phyloP scores from a whole-genome alignment of 2,113 vertebrate species.

The Polypterus bichir region DNA sequence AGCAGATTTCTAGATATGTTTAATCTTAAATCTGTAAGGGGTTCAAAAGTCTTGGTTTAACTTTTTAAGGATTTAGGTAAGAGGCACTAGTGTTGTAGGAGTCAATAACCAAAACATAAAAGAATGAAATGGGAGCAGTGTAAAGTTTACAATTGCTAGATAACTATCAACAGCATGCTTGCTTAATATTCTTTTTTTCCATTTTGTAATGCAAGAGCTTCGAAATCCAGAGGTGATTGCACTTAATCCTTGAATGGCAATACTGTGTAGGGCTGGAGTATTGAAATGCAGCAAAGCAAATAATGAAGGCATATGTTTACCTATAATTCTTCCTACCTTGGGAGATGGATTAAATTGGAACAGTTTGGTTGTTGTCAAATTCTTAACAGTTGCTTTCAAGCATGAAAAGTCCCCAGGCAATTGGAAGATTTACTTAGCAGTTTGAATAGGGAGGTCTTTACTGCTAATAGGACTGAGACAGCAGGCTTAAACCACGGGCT shows the following conservation, averaged over 20 bases:
- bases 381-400: conserved; percentile 78
- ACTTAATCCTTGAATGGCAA: conserved; percentile 62
- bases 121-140: conserved; percentile 10
- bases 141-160: conserved; percentile 32
- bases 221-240: conserved; percentile 54
- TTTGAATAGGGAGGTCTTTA: conserved; percentile 70
- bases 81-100: too few species aligned
- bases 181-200: conserved; percentile 44
- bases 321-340: conserved; percentile 81
- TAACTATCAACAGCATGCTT: conserved; percentile 28
- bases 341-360: conserved; percentile 79
- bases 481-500: conserved; percentile 64
- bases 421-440: conserved; percentile 65
- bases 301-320: conserved; percentile 86
- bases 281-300: conserved; percentile 79
- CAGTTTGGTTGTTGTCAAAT: conserved; percentile 81
- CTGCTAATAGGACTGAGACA: conserved; percentile 68
- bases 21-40: too few species aligned
- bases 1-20: too few species aligned
- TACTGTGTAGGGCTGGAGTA: conserved; percentile 57
- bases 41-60: too few species aligned
- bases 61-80: too few species aligned
- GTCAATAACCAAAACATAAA: too few species aligned
- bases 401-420: conserved; percentile 62
- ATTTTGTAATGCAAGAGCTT: conserved; percentile 44